Evolutionary conservation across 64 coral and sea anemone species (phyloP).

Genomic region (Orbicella faveolata): DNA sequence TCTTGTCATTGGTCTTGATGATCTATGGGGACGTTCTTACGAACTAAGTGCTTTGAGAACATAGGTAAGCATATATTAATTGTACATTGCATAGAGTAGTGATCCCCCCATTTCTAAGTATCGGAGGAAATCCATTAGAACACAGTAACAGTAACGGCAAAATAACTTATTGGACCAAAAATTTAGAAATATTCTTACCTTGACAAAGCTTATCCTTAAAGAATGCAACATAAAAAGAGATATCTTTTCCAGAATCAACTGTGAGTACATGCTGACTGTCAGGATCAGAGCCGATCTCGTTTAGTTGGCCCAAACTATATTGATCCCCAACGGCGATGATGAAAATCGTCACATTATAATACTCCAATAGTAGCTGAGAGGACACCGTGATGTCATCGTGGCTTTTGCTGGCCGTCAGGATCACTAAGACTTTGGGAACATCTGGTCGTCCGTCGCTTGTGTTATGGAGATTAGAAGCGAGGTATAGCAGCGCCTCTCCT

Average conservation of each 20-base stretch:
- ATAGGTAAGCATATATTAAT: no score
- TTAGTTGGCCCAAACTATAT: not conserved
- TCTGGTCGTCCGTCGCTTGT: not conserved
- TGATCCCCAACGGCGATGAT: not conserved
- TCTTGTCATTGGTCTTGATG: no score
- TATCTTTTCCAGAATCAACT: not conserved
- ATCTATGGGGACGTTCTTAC: no score
- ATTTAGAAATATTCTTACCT: not conserved
- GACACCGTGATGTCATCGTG: not conserved
- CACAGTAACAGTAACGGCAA: no score
- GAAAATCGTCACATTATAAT: slow-evolving; percentile 17
- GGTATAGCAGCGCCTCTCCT: not conserved
- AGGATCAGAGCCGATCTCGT: slow-evolving; percentile 5
- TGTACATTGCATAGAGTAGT: no score
- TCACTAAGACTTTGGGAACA: not conserved
- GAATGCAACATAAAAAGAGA: not conserved
- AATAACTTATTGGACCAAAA: not conserved
- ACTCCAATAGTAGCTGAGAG: not conserved
- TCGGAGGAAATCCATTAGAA: no score
- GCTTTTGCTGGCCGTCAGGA: slow-evolving; percentile 1
- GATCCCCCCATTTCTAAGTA: no score
- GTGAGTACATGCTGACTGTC: not conserved
- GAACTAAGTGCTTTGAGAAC: no score
- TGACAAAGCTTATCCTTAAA: not conserved
- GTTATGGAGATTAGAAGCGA: not conserved